These are phyloP conservation scores for Catharus fuscescens DNA, from an alignment of 2,113 vertebrate genomes.

Conservation along the genomic window DNA sequence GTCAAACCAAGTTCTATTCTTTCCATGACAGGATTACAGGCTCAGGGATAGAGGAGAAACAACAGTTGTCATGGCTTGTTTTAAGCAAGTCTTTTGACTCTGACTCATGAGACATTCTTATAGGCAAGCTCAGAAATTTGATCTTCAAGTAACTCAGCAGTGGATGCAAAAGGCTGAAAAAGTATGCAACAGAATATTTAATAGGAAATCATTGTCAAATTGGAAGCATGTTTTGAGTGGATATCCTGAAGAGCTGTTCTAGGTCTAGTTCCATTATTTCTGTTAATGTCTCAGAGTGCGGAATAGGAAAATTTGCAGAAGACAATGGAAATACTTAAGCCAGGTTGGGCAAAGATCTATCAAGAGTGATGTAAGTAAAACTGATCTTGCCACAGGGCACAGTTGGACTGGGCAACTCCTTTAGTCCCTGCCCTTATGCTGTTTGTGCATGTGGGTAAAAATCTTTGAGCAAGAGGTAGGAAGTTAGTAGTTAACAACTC, in stretches of 20 bases:
- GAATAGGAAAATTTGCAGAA: not conserved
- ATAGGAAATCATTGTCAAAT: not conserved
- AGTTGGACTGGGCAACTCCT: not conserved
- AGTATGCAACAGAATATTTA: not conserved
- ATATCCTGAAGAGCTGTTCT: not conserved
- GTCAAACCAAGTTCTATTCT: constrained; percentile 50
- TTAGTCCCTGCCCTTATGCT: not conserved
- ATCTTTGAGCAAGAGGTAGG: not conserved
- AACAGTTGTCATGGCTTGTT: constrained; percentile 61
- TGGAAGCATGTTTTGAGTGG: not conserved
- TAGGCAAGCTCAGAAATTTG: constrained; percentile 17
- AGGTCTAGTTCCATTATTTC: not conserved
- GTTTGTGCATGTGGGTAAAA: not conserved
- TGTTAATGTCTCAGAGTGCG: not conserved
- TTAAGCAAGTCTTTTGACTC: constrained; percentile 50
- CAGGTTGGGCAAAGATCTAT: not conserved
- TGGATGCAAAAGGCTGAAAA: not conserved
- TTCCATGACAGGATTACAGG: constrained; percentile 47
- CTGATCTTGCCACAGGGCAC: not conserved
- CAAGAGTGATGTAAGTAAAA: not conserved
- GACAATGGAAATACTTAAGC: not conserved
- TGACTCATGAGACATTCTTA: constrained; percentile 53
- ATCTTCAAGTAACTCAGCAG: not conserved
- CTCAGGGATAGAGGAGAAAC: constrained; percentile 43
- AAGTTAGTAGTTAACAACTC: not conserved